Conservation (phyloP, 1,140 invertebrate species). For the Polypedilum vanderplanki region DNA sequence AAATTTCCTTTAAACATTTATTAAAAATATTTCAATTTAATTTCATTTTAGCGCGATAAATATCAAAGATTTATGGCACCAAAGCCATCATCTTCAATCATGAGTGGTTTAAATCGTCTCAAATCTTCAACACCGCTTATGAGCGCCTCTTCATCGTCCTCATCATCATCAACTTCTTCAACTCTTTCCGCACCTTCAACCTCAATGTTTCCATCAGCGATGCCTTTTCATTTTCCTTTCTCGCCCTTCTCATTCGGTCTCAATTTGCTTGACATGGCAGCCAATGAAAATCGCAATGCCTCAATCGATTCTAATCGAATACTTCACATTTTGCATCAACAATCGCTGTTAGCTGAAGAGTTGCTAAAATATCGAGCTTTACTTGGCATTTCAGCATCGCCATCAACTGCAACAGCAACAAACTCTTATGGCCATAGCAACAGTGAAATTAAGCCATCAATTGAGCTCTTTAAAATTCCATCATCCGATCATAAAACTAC, state of each 20-base stretch:
- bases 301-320: constrained; percentile 43
- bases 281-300: constrained; percentile 9
- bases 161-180: background rate
- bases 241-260: constrained; percentile 38
- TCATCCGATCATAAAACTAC: background rate
- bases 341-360: constrained; percentile 43
- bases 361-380: constrained; percentile 37
- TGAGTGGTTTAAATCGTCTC: background rate
- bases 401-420: background rate
- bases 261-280: constrained; percentile 40
- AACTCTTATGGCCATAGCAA: background rate
- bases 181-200: background rate
- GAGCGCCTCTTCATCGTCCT: background rate
- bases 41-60: background rate
- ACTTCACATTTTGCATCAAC: constrained; percentile 41
- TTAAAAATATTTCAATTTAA: background rate
- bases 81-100: background rate
- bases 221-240: constrained; percentile 37
- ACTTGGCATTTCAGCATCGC: background rate
- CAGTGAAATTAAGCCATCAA: constrained; percentile 15
- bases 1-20: background rate
- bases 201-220: constrained; percentile 6
- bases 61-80: constrained; percentile 2
- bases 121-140: background rate
- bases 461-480: constrained; percentile 14